Percentiles rank a stretch among this genome's conserved stretches.
Conservation (phyloP, 2,888 invertebrate species). For the Calliphora vomitoria region DNA sequence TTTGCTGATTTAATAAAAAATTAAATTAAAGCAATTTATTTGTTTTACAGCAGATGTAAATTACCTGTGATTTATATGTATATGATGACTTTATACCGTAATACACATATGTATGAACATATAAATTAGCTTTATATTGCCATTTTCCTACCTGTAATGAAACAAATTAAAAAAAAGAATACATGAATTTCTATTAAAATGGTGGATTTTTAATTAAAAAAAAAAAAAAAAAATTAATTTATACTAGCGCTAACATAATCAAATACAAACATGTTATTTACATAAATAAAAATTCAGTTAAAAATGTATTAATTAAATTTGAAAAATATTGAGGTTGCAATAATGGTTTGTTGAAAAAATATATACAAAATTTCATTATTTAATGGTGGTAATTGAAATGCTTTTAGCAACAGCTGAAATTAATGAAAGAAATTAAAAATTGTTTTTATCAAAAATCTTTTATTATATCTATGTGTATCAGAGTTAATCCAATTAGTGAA, state of each 20-base stretch:
- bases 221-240: conserved; percentile 11
- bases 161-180: conserved; percentile 17
- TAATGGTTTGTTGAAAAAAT: conserved; percentile 7
- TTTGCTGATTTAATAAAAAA: no score
- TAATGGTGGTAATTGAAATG: conserved; percentile 9
- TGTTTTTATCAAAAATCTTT: no score
- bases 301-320: conserved; percentile 30
- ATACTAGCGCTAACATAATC: background rate
- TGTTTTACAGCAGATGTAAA: no score
- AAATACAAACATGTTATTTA: conserved; percentile 21
- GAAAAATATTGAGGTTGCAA: conserved; percentile 36
- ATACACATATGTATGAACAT: background rate
- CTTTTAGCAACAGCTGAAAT: background rate
- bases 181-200: conserved; percentile 17
- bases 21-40: no score
- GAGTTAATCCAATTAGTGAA: no score
- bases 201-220: conserved; percentile 48
- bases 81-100: background rate
- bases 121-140: background rate
- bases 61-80: conserved; percentile 16
- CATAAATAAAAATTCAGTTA: background rate
- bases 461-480: no score
- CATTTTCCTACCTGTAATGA: conserved; percentile 52
- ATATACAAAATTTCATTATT: background rate
- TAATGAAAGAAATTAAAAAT: no score